Percentiles rank a stretch among this genome's conserved stretches.
These are phyloP conservation scores for Lates japonicus DNA, from an alignment of 2,797 vertebrate species.

Conservation along the genomic window DNA sequence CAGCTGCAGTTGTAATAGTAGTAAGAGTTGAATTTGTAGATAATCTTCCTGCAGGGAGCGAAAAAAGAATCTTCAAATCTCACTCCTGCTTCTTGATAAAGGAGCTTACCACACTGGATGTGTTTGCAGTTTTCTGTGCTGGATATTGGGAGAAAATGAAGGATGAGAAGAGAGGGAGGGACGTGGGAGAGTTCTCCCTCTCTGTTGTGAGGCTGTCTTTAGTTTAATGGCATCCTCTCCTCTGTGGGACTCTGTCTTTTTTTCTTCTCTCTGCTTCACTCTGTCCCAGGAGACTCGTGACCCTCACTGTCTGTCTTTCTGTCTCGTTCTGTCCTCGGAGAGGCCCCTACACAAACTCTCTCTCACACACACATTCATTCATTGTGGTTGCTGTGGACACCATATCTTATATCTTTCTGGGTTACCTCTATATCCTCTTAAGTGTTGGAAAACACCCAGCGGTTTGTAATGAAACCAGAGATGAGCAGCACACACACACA, in stretches of 20 bases:
- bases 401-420: slow-evolving; percentile 71
- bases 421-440: slow-evolving; percentile 70
- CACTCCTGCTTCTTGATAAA: slow-evolving; percentile 13
- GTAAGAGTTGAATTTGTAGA: slow-evolving; percentile 3
- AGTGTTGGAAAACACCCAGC: slow-evolving; percentile 48
- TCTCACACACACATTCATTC: slow-evolving; percentile 26
- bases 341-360: slow-evolving; percentile 33
- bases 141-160: slow-evolving; percentile 28
- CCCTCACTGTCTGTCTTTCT: slow-evolving; percentile 47
- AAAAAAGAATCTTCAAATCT: slow-evolving; percentile 20
- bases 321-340: slow-evolving; percentile 30
- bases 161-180: slow-evolving; percentile 19
- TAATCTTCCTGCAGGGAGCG: slow-evolving; percentile 28
- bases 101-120: not conserved
- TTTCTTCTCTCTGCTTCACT: slow-evolving; percentile 33
- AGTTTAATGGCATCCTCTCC: slow-evolving; percentile 52
- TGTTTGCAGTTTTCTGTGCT: not conserved
- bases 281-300: slow-evolving; percentile 56
- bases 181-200: slow-evolving; percentile 67
- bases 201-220: slow-evolving; percentile 41
- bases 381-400: slow-evolving; percentile 73
- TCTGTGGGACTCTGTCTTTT: slow-evolving; percentile 32
- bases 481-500: slow-evolving; percentile 18
- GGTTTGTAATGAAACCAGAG: slow-evolving; percentile 79
- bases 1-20: not conserved